Conservation (phyloP, 1,140 invertebrate genomes). For the Xylocopa sonorina region DNA sequence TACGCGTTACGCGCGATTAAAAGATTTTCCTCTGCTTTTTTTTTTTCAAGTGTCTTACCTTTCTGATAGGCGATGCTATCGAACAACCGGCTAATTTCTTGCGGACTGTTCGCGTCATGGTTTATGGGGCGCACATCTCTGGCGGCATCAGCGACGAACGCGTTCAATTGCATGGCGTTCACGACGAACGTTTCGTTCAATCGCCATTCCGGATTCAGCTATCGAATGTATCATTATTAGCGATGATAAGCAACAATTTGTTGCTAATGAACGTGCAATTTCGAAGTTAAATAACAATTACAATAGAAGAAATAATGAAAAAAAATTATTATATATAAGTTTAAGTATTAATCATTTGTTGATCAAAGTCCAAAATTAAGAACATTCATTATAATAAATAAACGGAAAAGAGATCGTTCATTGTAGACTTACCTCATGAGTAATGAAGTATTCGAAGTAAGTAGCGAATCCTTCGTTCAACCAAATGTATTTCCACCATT, state of each 20-base stretch:
- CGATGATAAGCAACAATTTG: slow-evolving; percentile 72
- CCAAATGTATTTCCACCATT: slow-evolving; percentile 87
- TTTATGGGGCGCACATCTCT: slow-evolving; percentile 88
- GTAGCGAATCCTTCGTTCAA: slow-evolving; percentile 88
- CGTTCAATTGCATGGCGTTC: slow-evolving; percentile 85
- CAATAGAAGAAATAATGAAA: too few species aligned
- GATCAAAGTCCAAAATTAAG: too few species aligned
- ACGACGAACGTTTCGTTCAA: slow-evolving; percentile 91
- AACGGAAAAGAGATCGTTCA: neutral
- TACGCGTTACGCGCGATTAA: neutral
- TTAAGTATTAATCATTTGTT: too few species aligned
- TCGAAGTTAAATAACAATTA: too few species aligned
- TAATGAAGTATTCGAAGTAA: slow-evolving; percentile 88
- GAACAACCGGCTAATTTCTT: slow-evolving; percentile 89
- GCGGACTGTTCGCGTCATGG: slow-evolving; percentile 85
- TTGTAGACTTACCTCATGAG: slow-evolving; percentile 73
- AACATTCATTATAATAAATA: too few species aligned
- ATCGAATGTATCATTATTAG: too few species aligned
- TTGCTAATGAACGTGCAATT: too few species aligned
- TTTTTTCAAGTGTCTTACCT: slow-evolving; percentile 73
- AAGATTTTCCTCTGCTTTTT: neutral
- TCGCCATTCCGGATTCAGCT: slow-evolving; percentile 88
- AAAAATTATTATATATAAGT: too few species aligned
- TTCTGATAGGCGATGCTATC: slow-evolving; percentile 91
- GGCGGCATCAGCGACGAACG: slow-evolving; percentile 86